These are phyloP conservation scores for Hemaris fuciformis DNA, from an alignment of 2,888 invertebrate species.

Conservation along the genomic window DNA sequence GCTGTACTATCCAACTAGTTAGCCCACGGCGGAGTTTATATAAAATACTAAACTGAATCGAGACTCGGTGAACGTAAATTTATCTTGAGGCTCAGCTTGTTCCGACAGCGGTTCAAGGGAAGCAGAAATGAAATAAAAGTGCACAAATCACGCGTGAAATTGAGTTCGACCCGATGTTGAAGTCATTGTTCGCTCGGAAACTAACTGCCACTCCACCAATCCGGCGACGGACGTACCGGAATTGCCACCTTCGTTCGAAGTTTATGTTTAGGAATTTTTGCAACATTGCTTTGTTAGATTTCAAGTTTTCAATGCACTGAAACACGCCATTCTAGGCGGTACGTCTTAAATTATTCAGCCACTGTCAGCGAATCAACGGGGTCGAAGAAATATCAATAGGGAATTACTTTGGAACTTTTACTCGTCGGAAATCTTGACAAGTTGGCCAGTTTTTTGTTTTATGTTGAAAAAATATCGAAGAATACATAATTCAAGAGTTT, in stretches of 20 bases:
- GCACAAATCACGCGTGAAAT: conserved; percentile 79
- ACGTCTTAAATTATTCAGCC: neutral
- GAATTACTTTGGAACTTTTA: conserved; percentile 19
- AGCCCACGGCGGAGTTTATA: neutral
- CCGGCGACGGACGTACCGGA: conserved; percentile 30
- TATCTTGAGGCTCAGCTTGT: conserved; percentile 33
- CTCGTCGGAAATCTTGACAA: conserved; percentile 35
- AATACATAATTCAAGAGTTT: conserved; percentile 67
- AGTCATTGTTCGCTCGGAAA: conserved; percentile 63
- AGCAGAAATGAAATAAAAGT: conserved; percentile 74
- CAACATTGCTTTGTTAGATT: neutral
- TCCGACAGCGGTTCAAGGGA: conserved; percentile 46
- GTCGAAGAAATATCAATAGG: neutral
- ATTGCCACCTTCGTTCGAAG: conserved; percentile 20
- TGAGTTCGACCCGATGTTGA: conserved; percentile 66
- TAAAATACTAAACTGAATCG: neutral
- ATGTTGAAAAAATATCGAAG: conserved; percentile 60
- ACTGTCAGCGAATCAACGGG: neutral
- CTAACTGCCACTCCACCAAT: conserved; percentile 42
- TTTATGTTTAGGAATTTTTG: neutral
- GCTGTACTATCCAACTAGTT: neutral
- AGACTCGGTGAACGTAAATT: conserved; percentile 24
- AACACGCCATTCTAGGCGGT: conserved; percentile 1
- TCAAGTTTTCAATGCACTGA: neutral
- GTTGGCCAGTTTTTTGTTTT: conserved; percentile 37